These are phyloP conservation scores for Alces alces DNA, from an alignment of 2,113 vertebrate species.

Conservation along the genomic window DNA sequence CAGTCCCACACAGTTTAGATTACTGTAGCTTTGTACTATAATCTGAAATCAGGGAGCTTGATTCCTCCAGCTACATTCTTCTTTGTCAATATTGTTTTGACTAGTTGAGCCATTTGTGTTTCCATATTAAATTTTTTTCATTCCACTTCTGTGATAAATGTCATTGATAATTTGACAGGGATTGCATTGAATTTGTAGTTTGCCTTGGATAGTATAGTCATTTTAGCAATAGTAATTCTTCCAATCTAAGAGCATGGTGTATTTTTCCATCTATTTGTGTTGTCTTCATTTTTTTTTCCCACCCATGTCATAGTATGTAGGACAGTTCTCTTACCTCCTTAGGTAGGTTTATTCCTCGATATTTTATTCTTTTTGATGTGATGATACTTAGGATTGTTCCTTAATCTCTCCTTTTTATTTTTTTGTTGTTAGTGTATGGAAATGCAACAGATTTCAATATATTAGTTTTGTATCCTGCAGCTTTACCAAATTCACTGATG, in stretches of 20 bases:
- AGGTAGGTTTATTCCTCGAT: accelerated
- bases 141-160: neutral
- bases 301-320: neutral
- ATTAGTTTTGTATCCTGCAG: neutral
- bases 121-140: neutral
- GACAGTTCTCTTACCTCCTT: neutral
- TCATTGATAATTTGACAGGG: neutral
- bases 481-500: neutral
- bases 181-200: neutral
- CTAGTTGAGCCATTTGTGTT: neutral
- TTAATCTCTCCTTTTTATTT: neutral
- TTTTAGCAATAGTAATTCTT: neutral
- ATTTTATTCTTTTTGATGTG: neutral
- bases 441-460: neutral
- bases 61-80: neutral
- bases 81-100: neutral
- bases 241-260: neutral
- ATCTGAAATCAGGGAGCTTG: neutral
- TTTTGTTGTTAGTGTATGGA: neutral
- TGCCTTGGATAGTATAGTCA: neutral
- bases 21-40: neutral
- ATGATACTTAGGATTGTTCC: neutral
- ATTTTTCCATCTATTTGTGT: neutral
- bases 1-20: neutral
- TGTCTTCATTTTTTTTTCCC: neutral